Evolutionary conservation across 2,113 vertebrate genomes (phyloP), one percentile per base, ranked within the genome.

Genomic region (Lagopus leucura): DNA sequence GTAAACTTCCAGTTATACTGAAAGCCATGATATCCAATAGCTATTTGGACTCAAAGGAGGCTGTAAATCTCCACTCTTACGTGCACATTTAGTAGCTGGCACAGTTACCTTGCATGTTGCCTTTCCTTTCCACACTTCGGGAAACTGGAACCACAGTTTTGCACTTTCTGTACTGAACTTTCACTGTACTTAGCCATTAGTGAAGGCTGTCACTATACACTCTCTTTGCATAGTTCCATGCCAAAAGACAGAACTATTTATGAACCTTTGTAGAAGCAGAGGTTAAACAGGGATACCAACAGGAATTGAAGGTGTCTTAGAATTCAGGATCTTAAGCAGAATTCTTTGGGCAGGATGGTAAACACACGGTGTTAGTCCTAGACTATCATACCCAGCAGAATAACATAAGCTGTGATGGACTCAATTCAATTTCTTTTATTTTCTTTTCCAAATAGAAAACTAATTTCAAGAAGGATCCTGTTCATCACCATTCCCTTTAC

Each of bases 191-290:
- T 80, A 45, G 6, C 82, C 72, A 25, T 32, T 38, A 64, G 22
- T 57, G 75, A 88, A 85, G 82, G 50, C 64, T 76, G 61, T 64
- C 87, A 86, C 85, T 95, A 77, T 13, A 74, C 66, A 70, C 36
- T 50, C 61, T 22, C 60, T 47, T 50, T 60, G 48, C 11, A 19
- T 1, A 79, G 21, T 50, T 85, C 38, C 63, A 40, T 38, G 66
- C 89, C 89, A 82, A 82, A 86, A 93, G 36, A n/a, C 82, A 63
- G 8, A 82, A 50, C 54, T 91, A 80, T 77, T 91, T 60, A 52
- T 7, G 54, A 93, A 76, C 50, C 34, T 83, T 21, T 43, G 42
- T 14, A 82, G 50, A 38, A 73, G 60, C 52, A 57, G 55, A 93
- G 75, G 88, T 96, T 57, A 88, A 93, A 81, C 10, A 28, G 69